These are phyloP conservation scores for Scaeva pyrastri DNA, from an alignment of 2,888 invertebrate species.

Conservation along the genomic window DNA sequence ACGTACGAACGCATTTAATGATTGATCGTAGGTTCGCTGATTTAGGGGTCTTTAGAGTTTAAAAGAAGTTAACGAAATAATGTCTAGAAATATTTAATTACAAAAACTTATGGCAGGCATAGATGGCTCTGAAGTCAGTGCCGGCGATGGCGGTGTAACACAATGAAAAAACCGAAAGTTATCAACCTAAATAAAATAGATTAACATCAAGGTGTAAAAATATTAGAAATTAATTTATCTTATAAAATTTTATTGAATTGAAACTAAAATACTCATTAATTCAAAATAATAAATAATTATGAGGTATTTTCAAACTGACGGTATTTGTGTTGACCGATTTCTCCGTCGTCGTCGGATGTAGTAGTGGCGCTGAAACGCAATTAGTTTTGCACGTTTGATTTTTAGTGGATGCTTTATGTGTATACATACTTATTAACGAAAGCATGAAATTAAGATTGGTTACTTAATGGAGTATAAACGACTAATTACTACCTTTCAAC, in stretches of 20 bases:
- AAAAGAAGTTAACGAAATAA: not conserved
- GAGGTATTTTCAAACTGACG: not conserved
- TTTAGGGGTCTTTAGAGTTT: not conserved
- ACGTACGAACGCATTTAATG: not conserved
- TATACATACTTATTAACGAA: too few species aligned
- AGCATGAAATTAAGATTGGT: not conserved
- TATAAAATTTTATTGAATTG: not conserved
- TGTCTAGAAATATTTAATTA: not conserved
- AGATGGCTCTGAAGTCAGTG: too few species aligned
- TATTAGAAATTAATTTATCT: not conserved
- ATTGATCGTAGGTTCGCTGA: not conserved
- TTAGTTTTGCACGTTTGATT: conserved; percentile 58
- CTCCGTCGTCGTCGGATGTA: not conserved
- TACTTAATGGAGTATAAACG: not conserved
- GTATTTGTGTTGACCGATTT: conserved; percentile 47
- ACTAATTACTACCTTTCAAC: not conserved
- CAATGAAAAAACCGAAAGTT: conserved; percentile 63
- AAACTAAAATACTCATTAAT: too few species aligned
- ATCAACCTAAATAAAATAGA: conserved; percentile 26
- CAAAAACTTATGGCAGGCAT: not conserved
- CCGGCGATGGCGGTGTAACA: not conserved
- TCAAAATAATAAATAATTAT: not conserved
- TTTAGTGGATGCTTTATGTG: not conserved
- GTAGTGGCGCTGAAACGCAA: not conserved
- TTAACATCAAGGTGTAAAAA: conserved; percentile 12